Conservation (phyloP, 2,113 vertebrate species). For the Macroglossus sobrinus region DNA sequence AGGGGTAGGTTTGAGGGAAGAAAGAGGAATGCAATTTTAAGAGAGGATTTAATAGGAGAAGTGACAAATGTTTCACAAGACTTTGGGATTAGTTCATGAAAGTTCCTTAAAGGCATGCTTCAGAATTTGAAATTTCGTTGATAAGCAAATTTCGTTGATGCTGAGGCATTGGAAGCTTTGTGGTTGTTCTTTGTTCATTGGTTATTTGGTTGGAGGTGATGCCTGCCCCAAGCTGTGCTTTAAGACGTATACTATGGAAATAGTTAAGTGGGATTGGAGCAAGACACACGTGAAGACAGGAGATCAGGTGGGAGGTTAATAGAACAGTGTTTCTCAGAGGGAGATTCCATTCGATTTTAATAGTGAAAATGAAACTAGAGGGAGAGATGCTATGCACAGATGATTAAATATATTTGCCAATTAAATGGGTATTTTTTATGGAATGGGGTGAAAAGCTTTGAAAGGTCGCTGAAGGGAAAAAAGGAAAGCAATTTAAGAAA, state of each 20-base stretch:
- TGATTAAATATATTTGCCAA: background rate
- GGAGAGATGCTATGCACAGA: background rate
- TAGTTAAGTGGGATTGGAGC: background rate
- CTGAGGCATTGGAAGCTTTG: background rate
- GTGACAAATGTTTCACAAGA: background rate
- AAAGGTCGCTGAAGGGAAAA: background rate
- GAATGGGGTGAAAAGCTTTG: background rate
- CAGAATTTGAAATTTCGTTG: background rate
- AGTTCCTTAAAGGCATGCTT: background rate
- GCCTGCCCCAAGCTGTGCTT: background rate
- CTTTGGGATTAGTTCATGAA: background rate
- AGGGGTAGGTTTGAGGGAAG: background rate
- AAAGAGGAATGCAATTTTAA: background rate
- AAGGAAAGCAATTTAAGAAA: background rate
- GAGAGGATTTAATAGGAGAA: background rate
- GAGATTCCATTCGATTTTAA: background rate
- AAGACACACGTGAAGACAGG: background rate
- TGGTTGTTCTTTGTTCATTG: background rate
- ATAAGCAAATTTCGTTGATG: background rate
- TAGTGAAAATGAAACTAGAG: background rate
- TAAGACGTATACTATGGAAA: background rate
- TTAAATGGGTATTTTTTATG: background rate
- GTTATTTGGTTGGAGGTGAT: background rate
- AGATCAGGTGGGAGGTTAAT: background rate
- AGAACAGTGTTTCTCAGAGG: background rate